Evolutionary conservation across 2,888 invertebrate species (phyloP).

Genomic region (Gisinianus flammeolus): DNA sequence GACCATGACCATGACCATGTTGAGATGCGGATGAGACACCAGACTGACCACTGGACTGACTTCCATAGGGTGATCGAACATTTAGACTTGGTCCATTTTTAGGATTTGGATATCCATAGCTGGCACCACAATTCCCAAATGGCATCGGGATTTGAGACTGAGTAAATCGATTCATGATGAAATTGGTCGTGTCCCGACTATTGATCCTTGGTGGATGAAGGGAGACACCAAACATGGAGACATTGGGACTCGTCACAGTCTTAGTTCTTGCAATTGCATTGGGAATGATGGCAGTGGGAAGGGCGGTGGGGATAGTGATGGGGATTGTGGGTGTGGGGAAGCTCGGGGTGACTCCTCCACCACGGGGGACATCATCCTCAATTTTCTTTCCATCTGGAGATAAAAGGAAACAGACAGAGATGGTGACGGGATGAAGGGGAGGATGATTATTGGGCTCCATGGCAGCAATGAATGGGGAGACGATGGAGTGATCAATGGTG

Average conservation of each 20-base stretch:
- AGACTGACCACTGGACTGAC: neutral
- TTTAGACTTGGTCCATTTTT: neutral
- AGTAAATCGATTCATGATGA: conserved; percentile 46
- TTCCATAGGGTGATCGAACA: neutral
- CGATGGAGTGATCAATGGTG: conserved; percentile 75
- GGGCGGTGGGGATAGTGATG: conserved; percentile 12
- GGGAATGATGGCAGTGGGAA: conserved; percentile 16
- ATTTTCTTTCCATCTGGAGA: conserved; percentile 23
- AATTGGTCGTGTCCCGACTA: conserved; percentile 33
- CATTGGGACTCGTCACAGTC: neutral
- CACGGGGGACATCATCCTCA: neutral
- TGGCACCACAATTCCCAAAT: neutral
- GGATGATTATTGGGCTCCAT: conserved; percentile 68
- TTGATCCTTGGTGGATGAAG: conserved; percentile 13
- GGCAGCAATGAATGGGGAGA: conserved; percentile 70
- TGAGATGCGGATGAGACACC: neutral
- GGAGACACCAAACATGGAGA: neutral
- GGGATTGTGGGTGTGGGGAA: neutral
- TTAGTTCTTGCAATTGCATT: neutral
- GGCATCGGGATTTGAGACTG: conserved; percentile 43
- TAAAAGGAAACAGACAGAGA: conserved; percentile 69
- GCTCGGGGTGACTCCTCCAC: neutral
- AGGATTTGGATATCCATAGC: no score
- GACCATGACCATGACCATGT: neutral
- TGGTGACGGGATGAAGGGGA: conserved; percentile 83